Percentiles rank a stretch among this genome's conserved stretches.
Conservation (phyloP, 1,140 invertebrate species). For the Sycophila sp. region DNA sequence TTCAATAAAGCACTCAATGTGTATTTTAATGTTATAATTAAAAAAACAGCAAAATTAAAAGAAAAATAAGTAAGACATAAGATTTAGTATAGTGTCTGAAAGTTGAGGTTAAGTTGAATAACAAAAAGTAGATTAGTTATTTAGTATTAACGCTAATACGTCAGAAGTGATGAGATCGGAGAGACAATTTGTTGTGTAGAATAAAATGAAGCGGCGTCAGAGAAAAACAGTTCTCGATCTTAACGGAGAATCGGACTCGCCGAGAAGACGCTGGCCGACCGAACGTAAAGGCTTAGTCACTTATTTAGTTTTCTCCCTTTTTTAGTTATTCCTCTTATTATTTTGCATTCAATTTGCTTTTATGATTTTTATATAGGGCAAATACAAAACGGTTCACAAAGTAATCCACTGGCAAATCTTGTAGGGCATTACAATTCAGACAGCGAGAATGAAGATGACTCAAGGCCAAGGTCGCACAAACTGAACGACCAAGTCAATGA, state of each 20-base stretch:
- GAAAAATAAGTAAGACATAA: no score
- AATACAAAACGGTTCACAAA: conserved; percentile 50
- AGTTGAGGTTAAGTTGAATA: no score
- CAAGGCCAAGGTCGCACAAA: conserved; percentile 46
- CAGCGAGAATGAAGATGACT: conserved; percentile 59
- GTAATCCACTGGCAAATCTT: conserved; percentile 59
- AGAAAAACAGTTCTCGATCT: conserved; percentile 57
- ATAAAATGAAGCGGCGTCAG: conserved; percentile 34
- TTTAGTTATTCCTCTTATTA: neutral
- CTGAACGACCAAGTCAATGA: conserved; percentile 65
- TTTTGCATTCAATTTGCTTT: neutral
- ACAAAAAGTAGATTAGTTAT: no score
- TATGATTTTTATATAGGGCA: conserved; percentile 48
- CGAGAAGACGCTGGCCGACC: conserved; percentile 52
- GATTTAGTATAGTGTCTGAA: no score
- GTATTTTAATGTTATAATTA: no score
- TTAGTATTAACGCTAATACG: no score
- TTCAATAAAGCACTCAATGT: no score
- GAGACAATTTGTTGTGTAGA: conserved; percentile 9
- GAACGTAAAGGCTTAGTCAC: conserved; percentile 29
- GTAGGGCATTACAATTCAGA: conserved; percentile 65
- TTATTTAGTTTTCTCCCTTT: conserved; percentile 15
- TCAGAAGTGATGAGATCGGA: neutral
- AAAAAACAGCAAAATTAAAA: no score
- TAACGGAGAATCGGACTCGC: conserved; percentile 51